Base-by-base conservation (phyloP, 2,797 vertebrate species). In the Phyllotis vaccarum region DNA sequence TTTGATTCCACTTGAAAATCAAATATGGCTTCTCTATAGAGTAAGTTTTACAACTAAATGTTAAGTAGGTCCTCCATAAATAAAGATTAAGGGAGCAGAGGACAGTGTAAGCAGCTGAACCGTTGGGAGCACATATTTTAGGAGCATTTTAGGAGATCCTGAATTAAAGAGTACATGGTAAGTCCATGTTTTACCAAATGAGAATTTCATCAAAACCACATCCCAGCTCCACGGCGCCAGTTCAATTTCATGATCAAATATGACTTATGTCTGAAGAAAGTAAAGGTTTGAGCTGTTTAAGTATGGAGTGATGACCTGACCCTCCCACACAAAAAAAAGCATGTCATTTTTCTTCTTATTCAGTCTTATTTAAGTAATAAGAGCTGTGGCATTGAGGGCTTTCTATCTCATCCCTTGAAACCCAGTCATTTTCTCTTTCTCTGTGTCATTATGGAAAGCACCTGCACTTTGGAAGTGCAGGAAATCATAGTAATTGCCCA, bases 401-500 rank as follows among this genome's bases (percentile, higher is more conserved):
- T 97, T 93, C 94, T 95, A 12, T 93, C 94, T 98, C 78, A 91
- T 95, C 95, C 93, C 97, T 98, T 98, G 93, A 98, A 96, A 97
- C 96, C 0, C 4, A 58, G 92, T 97, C 58, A 96, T 98, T 98
- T 98, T 98, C 92, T 96, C 97, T 97, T 89, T 97, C 12, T 98
- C 87, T 95, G 14, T 97, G 91, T 97, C 95, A 97, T 97, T 98
- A 97, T 95, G 87, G 97, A 97, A 98, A 98, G 98, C 86, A 6
- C 52, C 96, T 98, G 62, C 93, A 96, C 94, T 98, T 98, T 89
- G 96, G 82, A 98, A 96, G 89, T 97, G 37, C 88, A 97, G 96
- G 97, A 98, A 98, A 97, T 98, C 86, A 94, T 90, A 94, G 91
- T 95, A 97, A 98, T 98, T 98, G 93, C 96, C 91, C 96, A 90